Percentiles rank a stretch among this genome's conserved stretches.
Conservation (phyloP, 2,113 vertebrate genomes). For the Amphilophus citrinellus region DNA sequence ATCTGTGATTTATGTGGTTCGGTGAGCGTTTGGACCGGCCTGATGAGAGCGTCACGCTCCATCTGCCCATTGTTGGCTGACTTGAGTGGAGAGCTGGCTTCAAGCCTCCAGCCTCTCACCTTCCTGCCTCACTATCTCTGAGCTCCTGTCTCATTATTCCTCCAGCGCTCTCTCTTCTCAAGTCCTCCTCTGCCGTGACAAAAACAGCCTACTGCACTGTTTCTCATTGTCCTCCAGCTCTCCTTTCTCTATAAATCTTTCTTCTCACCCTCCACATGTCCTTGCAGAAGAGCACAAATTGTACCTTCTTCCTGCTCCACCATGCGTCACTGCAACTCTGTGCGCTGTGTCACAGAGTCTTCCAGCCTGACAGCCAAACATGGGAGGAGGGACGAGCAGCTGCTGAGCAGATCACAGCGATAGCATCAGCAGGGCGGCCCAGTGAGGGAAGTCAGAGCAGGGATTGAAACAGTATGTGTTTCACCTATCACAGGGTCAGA, state of each 20-base stretch:
- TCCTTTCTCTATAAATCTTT: constrained; percentile 26
- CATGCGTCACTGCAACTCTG: constrained; percentile 20
- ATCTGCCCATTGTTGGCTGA: constrained; percentile 54
- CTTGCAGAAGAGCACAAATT: constrained; percentile 34
- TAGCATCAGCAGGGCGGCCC: neutral
- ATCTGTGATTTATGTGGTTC: constrained; percentile 69
- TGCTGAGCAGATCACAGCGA: neutral
- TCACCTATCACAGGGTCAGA: constrained; percentile 34
- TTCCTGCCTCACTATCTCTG: constrained; percentile 1
- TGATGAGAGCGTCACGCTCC: constrained; percentile 42
- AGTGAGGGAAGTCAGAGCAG: constrained; percentile 5
- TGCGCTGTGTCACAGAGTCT: neutral
- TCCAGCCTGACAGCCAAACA: constrained; percentile 7
- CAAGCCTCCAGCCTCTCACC: constrained; percentile 24
- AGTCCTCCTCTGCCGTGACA: neutral
- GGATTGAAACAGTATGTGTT: constrained; percentile 60
- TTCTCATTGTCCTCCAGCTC: constrained; percentile 36
- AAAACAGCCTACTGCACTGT: constrained; percentile 2
- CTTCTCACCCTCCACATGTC: constrained; percentile 16
- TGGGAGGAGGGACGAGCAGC: constrained; percentile 11
- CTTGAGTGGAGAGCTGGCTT: constrained; percentile 31
- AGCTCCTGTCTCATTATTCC: neutral
- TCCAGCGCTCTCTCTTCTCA: neutral
- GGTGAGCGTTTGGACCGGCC: constrained; percentile 50
- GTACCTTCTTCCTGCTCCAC: neutral